Base-by-base conservation (phyloP, 2,888 invertebrate genomes). In the Zhuqinia jingwanae region DNA sequence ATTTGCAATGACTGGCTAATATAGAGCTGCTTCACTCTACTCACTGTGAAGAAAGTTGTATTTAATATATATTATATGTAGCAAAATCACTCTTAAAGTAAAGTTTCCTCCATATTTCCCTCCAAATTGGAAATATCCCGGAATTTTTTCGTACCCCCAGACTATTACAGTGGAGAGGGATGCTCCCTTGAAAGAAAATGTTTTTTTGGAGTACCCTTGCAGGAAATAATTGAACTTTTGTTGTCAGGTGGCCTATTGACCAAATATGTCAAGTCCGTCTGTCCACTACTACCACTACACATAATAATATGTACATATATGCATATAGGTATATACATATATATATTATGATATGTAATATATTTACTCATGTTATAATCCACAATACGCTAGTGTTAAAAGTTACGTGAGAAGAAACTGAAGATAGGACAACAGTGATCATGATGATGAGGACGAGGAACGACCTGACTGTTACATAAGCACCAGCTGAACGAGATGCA, bases 171-270 rank as follows among this genome's bases (percentile, higher is more conserved):
- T 11, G 6, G 1, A 13, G 17, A 36, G 53, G 75, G 8, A 75
- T 75, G 56, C 36, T 56, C n/a, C 13, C 75, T n/a, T 3, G 36
- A 42, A 56, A 56, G 30, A 56, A 75, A 30, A 2, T 56, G 2
- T 0, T 27, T 11, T 2, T 1, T 27, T 36, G 56, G 75, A 56
- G 20, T 17, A 75, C 22, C 75, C 53, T 56, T 75, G 20, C 53
- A 6, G 10, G 75, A 20, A 20, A 75, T 17, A 75, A 17, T 27
- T 36, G 53, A 27, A 53, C n/a, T 56, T 75, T 56, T 30, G 10
- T 75, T 75, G 53, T 70, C 75, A 75, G 75, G 56, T 75, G 75
- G 75, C 75, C 75, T 36, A 36, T 36, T 75, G 75, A 75, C 75
- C 75, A 75, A 75, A 75, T 75, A 75, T 36, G 75, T 56, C 53